Evolutionary conservation across 2,797 vertebrate genomes (phyloP).

Genomic region (Lagocephalus sceleratus): DNA sequence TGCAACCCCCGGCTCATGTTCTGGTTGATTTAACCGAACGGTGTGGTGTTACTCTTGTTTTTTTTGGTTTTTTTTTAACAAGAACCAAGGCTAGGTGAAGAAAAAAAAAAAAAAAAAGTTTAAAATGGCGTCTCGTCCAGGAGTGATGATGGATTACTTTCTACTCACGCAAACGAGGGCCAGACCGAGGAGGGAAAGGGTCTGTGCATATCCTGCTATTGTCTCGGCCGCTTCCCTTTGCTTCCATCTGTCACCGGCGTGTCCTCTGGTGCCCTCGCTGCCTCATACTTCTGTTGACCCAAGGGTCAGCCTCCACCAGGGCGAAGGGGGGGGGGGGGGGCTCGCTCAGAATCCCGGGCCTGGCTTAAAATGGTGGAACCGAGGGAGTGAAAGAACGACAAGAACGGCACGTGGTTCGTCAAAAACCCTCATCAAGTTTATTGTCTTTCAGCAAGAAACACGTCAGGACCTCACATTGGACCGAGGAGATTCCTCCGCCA

Average conservation of each 20-base stretch:
- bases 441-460: constrained; percentile 78
- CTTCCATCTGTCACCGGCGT: constrained; percentile 63
- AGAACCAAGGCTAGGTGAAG: too few relatives aligned
- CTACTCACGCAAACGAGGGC: constrained; percentile 43
- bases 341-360: not conserved
- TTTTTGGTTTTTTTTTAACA: not conserved
- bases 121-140: constrained; percentile 21
- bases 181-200: constrained; percentile 44
- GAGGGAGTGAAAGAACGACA: too few relatives aligned
- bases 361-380: not conserved
- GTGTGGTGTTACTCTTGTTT: constrained; percentile 13
- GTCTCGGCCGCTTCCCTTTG: constrained; percentile 64
- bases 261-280: constrained; percentile 50
- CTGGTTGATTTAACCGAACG: too few relatives aligned
- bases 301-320: constrained; percentile 43
- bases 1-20: constrained; percentile 5
- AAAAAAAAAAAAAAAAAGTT: constrained; percentile 20
- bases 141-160: constrained; percentile 36
- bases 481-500: constrained; percentile 58
- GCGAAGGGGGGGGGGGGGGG: too few relatives aligned
- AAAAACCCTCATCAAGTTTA: constrained; percentile 77
- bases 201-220: constrained; percentile 63
- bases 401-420: constrained; percentile 56
- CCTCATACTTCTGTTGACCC: constrained; percentile 43
- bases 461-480: constrained; percentile 74